These are phyloP conservation scores for Unio delphinus DNA, from an alignment of 2,888 invertebrate species.

Conservation along the genomic window DNA sequence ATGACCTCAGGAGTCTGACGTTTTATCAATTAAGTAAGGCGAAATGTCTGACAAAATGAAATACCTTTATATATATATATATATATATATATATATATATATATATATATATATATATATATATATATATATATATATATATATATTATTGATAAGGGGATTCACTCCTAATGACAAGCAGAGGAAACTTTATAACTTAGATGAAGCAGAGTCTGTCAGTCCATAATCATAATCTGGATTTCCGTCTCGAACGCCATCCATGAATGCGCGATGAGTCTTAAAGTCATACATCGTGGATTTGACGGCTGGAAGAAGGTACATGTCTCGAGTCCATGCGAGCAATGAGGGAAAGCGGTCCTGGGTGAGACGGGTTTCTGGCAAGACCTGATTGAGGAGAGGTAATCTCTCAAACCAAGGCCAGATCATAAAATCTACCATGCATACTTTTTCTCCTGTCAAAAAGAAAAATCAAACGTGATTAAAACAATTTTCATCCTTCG, in stretches of 20 bases:
- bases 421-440: slow-evolving; percentile 60
- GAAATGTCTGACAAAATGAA: too few relatives aligned
- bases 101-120: too few relatives aligned
- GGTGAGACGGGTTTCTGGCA: slow-evolving; percentile 33
- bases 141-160: too few relatives aligned
- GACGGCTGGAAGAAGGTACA: slow-evolving; percentile 52
- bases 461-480: neutral
- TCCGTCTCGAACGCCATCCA: slow-evolving; percentile 30
- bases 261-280: slow-evolving; percentile 41
- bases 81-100: too few relatives aligned
- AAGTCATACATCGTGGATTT: slow-evolving; percentile 39
- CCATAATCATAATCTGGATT: slow-evolving; percentile 55
- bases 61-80: too few relatives aligned
- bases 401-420: slow-evolving; percentile 67
- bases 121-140: too few relatives aligned
- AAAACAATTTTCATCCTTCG: too few relatives aligned
- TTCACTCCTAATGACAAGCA: too few relatives aligned
- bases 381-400: slow-evolving; percentile 34
- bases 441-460: slow-evolving; percentile 38
- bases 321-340: slow-evolving; percentile 42
- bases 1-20: too few relatives aligned
- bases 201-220: slow-evolving; percentile 4
- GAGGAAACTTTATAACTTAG: too few relatives aligned
- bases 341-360: slow-evolving; percentile 32
- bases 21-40: too few relatives aligned